Evolutionary conservation across 2,888 invertebrate species (phyloP), one percentile per base, ranked within the genome.

Genomic region (Ypsolopha scabrella): DNA sequence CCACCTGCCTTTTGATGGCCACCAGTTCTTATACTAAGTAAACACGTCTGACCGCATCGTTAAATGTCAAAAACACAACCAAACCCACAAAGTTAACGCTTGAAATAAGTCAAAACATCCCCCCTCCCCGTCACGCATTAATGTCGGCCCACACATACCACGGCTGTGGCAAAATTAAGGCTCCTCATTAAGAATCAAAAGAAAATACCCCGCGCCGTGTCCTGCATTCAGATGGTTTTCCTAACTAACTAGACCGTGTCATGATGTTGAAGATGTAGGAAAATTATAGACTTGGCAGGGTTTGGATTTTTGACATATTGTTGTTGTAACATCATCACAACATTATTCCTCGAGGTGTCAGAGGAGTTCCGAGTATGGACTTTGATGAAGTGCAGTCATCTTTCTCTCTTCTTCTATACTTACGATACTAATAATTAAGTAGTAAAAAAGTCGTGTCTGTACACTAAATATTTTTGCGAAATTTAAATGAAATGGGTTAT

Each of bases 111-210:
- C 24, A 24, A 24, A 24, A 24, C 2, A 24, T 24, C 24, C 24
- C 24, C 4, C 9, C n/a, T n/a, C 38, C 38, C 9, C 39, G 11
- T 9, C 10, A 9, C 39, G 2, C 39, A 39, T 39, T 7, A 39
- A 39, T 39, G 7, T 39, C 11, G 39, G 39, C 6, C 10, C 38
- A 48, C 7, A 38, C 37, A 8, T 9, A 37, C 9, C 37, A 8
- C 48, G 24, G 14, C 11, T 11, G 39, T 39, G 39, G 39, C 38
- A 11, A 39, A 48, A 48, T 48, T 48, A 36, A 9, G 38, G 13
- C 14, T 36, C 48, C 48, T 48, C 48, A 48, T 48, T 48, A 48
- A 48, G 48, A 48, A 39, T 48, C 48, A 48, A 48, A 48, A 48
- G 48, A 48, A 48, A 37, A 48, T 24, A 33, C 24, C 34, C 46